A percentile compares a stretch with the other conserved stretches of the same genome.
Evolutionary conservation across 1,140 invertebrate genomes (phyloP).

Genomic region (Eubasilissa regina): DNA sequence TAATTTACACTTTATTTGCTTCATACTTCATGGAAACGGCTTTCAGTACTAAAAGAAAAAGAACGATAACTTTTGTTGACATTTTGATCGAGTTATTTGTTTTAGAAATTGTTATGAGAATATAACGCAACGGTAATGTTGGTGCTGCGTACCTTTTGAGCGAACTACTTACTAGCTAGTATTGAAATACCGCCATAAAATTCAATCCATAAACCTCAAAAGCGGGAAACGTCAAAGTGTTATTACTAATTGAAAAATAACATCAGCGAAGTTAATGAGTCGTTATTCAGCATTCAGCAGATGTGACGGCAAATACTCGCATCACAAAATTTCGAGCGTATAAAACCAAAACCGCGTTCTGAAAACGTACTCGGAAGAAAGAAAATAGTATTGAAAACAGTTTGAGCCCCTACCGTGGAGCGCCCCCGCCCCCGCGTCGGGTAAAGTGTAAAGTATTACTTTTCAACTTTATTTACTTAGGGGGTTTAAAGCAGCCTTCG

Average conservation of each 20-base stretch:
- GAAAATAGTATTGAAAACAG: conserved; percentile 59
- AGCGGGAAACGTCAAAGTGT: conserved; percentile 15
- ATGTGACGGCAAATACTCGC: conserved; percentile 23
- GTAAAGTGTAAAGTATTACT: conserved; percentile 60
- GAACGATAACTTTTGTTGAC: no score
- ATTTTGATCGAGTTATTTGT: no score
- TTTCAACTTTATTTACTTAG: conserved; percentile 61
- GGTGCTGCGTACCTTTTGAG: no score
- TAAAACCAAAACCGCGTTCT: conserved; percentile 32
- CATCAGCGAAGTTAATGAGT: conserved; percentile 32
- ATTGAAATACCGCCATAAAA: conserved; percentile 8
- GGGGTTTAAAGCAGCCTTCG: conserved; percentile 56
- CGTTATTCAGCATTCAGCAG: conserved; percentile 22
- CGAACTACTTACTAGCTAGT: no score
- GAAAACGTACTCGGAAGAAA: conserved; percentile 34
- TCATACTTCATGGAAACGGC: no score
- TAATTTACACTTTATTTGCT: no score
- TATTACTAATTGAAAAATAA: conserved; percentile 29
- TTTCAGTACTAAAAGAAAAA: no score
- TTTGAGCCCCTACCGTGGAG: conserved; percentile 47
- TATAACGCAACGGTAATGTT: no score
- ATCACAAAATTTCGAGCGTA: conserved; percentile 26
- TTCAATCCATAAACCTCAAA: conserved; percentile 24
- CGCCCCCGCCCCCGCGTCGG: conserved; percentile 45
- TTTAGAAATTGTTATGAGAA: no score